phyloP scores from a whole-genome alignment of 2,113 vertebrate genomes.

The Arothron firmamentum region DNA sequence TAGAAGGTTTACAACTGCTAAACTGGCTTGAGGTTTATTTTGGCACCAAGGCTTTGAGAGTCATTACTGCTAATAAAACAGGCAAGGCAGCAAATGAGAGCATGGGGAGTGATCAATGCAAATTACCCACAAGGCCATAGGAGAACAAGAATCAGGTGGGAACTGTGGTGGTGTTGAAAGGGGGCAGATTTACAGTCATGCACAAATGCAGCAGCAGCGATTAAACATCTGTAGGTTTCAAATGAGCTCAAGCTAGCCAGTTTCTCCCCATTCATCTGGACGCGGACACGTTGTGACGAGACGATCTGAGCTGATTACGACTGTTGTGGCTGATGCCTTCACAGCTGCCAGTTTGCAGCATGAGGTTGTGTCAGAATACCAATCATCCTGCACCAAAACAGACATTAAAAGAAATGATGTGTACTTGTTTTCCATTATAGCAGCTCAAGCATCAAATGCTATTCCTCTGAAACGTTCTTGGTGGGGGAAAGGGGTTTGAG shows the following conservation, averaged over 20 bases:
- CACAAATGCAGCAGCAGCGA: conserved; percentile 21
- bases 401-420: too few relatives aligned
- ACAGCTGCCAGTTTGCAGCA: background rate
- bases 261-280: too few relatives aligned
- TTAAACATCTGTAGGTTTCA: background rate
- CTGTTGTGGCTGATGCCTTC: too few relatives aligned
- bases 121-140: conserved; percentile 34
- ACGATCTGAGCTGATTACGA: too few relatives aligned
- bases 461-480: too few relatives aligned
- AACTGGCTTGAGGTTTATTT: conserved; percentile 18
- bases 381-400: background rate
- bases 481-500: too few relatives aligned
- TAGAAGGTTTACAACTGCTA: conserved; percentile 11
- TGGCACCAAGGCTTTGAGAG: conserved; percentile 15
- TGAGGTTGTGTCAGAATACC: background rate
- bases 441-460: too few relatives aligned
- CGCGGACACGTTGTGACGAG: too few relatives aligned
- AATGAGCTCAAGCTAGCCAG: background rate
- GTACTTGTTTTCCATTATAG: too few relatives aligned
- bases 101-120: conserved; percentile 52
- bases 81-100: conserved; percentile 38
- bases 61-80: conserved; percentile 28
- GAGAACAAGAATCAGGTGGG: conserved; percentile 28
- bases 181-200: conserved; percentile 6
- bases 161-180: background rate